phyloP scores from a whole-genome alignment of 2,797 vertebrate genomes.

The Melanotaenia nigrans region DNA sequence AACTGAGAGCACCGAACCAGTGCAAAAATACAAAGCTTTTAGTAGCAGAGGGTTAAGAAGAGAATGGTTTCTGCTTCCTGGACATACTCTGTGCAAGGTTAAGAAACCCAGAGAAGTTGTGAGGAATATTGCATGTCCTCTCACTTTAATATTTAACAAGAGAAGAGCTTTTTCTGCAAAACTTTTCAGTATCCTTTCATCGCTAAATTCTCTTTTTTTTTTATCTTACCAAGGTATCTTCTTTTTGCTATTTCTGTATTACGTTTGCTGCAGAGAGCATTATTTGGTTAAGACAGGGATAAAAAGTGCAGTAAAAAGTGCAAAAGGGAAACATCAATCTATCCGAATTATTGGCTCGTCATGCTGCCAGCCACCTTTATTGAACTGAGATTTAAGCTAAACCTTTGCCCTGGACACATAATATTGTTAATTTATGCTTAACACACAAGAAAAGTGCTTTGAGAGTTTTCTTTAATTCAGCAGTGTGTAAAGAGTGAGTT shows the following conservation, averaged over 20 bases:
- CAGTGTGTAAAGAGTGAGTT: not conserved
- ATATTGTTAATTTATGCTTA: not conserved
- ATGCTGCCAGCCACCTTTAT: not conserved
- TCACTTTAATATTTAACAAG: constrained; percentile 82
- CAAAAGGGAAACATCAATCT: constrained; percentile 16
- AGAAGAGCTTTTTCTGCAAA: constrained; percentile 72
- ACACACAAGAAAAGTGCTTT: constrained; percentile 4
- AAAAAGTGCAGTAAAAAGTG: constrained; percentile 42
- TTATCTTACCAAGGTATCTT: constrained; percentile 29
- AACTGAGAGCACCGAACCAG: constrained; percentile 54
- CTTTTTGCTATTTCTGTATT: constrained; percentile 56
- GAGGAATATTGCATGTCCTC: constrained; percentile 72
- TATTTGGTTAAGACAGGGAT: constrained; percentile 43
- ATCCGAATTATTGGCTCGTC: not conserved
- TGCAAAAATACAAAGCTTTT: constrained; percentile 61
- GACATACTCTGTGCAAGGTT: constrained; percentile 41
- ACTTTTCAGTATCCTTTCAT: constrained; percentile 64
- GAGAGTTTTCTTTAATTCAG: constrained; percentile 1
- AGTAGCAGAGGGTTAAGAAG: constrained; percentile 42
- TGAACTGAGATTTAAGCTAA: not conserved
- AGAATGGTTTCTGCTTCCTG: constrained; percentile 59
- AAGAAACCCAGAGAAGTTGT: constrained; percentile 61
- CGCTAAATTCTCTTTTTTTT: constrained; percentile 26
- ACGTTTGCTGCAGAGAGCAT: constrained; percentile 46
- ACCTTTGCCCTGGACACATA: not conserved